phyloP scores from a whole-genome alignment of 2,888 invertebrate genomes.

The Chironomus riparius region DNA sequence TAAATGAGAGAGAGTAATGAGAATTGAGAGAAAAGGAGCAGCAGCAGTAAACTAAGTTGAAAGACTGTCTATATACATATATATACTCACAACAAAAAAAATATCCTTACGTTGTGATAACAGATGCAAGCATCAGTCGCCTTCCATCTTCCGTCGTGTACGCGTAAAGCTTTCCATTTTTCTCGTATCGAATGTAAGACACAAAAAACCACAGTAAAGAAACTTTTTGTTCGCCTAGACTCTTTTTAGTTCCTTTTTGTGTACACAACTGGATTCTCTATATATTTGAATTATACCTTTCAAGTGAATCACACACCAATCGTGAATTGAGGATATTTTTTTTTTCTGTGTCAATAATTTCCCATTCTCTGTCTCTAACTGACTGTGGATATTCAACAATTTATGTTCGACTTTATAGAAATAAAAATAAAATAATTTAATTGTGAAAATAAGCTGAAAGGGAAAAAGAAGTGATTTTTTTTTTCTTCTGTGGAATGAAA shows the following conservation, averaged over 20 bases:
- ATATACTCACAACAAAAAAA: not conserved
- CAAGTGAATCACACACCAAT: not conserved
- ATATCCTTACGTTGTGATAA: slow-evolving; percentile 4
- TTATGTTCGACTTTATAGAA: not conserved
- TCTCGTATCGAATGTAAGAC: not conserved
- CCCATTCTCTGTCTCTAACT: not conserved
- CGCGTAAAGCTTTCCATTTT: slow-evolving; percentile 1
- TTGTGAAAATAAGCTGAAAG: not conserved
- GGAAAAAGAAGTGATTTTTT: too few relatives aligned
- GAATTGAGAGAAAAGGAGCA: not conserved
- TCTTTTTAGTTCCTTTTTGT: not conserved
- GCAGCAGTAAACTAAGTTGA: not conserved
- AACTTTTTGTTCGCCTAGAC: not conserved
- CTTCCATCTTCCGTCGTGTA: not conserved
- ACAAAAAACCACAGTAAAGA: too few relatives aligned
- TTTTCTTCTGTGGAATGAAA: too few relatives aligned
- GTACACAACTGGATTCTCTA: not conserved
- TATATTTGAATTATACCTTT: not conserved
- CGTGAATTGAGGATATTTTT: too few relatives aligned
- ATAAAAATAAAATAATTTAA: not conserved
- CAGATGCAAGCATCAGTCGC: slow-evolving; percentile 6
- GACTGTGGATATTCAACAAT: not conserved
- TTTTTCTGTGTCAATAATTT: not conserved
- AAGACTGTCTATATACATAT: not conserved
- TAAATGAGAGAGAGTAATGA: not conserved